phyloP scores from a whole-genome alignment of 2,888 invertebrate species.

The Drosophila kokeensis region DNA sequence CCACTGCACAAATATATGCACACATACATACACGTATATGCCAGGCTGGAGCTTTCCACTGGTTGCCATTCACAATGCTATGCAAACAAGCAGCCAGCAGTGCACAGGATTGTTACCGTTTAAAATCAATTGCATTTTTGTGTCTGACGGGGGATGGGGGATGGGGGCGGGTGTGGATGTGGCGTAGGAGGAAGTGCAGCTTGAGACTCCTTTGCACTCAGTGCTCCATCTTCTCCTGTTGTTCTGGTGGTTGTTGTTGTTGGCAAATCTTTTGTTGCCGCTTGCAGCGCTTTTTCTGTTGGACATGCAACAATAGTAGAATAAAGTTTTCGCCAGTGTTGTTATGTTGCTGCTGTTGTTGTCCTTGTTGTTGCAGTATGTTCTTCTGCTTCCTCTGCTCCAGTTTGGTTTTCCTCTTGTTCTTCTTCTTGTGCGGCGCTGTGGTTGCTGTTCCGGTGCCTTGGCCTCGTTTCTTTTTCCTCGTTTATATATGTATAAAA shows the following conservation, averaged over 20 bases:
- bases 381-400: conserved; percentile 16
- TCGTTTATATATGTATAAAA: conserved; percentile 20
- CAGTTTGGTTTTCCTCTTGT: conserved; percentile 13
- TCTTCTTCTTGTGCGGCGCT: conserved; percentile 24
- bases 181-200: conserved; percentile 1
- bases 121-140: conserved; percentile 70
- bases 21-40: conserved; percentile 12
- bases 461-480: conserved; percentile 6
- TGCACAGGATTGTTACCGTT: conserved; percentile 63
- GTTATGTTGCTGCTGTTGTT: background rate
- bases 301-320: conserved; percentile 46
- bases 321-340: conserved; percentile 33
- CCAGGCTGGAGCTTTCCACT: conserved; percentile 35
- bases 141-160: background rate
- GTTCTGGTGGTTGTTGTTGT: conserved; percentile 17
- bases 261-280: conserved; percentile 30
- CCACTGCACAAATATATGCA: background rate
- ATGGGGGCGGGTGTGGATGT: background rate
- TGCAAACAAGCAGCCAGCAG: conserved; percentile 51
- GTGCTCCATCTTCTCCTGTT: background rate
- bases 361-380: conserved; percentile 18
- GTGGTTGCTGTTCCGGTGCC: conserved; percentile 33
- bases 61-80: conserved; percentile 46
- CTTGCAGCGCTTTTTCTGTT: conserved; percentile 47
- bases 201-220: conserved; percentile 31